A percentile compares a stretch with the other conserved stretches of the same genome.
Evolutionary conservation across 2,797 vertebrate genomes (phyloP).

Genomic region (Gymnodraco acuticeps): DNA sequence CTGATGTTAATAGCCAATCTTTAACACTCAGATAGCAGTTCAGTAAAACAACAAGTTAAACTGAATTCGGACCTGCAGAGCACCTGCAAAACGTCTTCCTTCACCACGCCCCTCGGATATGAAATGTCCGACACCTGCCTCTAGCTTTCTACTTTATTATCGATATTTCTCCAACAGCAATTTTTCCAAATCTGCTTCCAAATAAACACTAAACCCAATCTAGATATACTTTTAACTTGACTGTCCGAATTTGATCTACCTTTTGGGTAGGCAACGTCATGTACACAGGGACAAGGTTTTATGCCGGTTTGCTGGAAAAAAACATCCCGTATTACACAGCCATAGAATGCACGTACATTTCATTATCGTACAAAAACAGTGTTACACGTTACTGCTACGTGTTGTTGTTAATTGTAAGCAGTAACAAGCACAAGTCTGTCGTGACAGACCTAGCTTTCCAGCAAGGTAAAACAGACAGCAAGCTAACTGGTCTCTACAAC

Average conservation of each 20-base stretch:
- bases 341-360: neutral
- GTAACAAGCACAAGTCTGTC: constrained; percentile 34
- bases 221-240: constrained; percentile 3
- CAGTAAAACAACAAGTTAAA: neutral
- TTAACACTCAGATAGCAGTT: neutral
- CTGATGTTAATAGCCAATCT: neutral
- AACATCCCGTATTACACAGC: neutral
- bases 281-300: constrained; percentile 3
- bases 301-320: neutral
- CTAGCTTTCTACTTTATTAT: constrained; percentile 35
- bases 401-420: neutral
- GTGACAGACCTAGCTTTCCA: constrained; percentile 66
- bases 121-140: constrained; percentile 60
- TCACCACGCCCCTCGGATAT: constrained; percentile 68
- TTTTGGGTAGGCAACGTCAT: constrained; percentile 6
- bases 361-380: neutral
- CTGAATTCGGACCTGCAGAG: constrained; percentile 11
- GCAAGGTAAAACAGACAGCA: constrained; percentile 58
- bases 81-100: constrained; percentile 60
- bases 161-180: neutral
- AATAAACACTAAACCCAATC: neutral
- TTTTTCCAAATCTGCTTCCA: neutral
- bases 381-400: neutral
- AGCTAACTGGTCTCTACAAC: constrained; percentile 84
- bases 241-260: neutral